Percentiles rank a stretch among this genome's conserved stretches.
Evolutionary conservation across 2,888 invertebrate genomes (phyloP).

Genomic region (Sycophila texana): DNA sequence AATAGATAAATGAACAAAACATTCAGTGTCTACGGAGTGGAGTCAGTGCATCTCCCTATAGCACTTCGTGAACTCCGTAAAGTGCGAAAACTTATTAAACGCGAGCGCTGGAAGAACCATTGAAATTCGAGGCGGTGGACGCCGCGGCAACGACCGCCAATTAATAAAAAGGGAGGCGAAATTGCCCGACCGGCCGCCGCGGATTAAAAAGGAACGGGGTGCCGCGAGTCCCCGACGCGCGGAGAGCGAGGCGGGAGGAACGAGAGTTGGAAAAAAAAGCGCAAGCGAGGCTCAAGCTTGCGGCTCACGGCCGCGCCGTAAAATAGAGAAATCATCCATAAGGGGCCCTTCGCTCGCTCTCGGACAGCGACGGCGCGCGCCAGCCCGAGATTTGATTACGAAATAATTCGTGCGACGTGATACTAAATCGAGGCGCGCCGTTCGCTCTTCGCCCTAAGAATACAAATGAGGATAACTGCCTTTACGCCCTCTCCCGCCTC

Average conservation of each 20-base stretch:
- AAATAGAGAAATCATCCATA: slow-evolving; percentile 73
- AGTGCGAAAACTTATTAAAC: slow-evolving; percentile 49
- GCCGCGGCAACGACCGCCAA: slow-evolving; percentile 40
- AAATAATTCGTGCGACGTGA: slow-evolving; percentile 75
- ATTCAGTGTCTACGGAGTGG: neutral
- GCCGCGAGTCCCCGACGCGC: slow-evolving; percentile 9
- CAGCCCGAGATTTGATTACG: slow-evolving; percentile 73
- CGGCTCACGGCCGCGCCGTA: slow-evolving; percentile 70
- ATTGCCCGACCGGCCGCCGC: slow-evolving; percentile 32
- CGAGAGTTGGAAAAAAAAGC: neutral
- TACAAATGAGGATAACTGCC: slow-evolving; percentile 74
- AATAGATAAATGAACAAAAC: neutral
- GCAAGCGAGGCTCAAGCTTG: slow-evolving; percentile 26
- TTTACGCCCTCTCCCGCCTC: slow-evolving; percentile 56
- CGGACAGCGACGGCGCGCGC: slow-evolving; percentile 20
- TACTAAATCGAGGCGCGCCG: slow-evolving; percentile 71
- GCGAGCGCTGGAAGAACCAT: slow-evolving; percentile 39
- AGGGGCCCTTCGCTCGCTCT: slow-evolving; percentile 56
- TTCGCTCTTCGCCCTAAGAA: slow-evolving; percentile 70
- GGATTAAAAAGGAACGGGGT: slow-evolving; percentile 47
- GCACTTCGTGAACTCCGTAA: neutral
- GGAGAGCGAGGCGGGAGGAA: neutral
- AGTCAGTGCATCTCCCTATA: neutral
- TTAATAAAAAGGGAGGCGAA: slow-evolving; percentile 51
- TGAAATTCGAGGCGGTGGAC: slow-evolving; percentile 44